A percentile compares a stretch with the other conserved stretches of the same genome.
Evolutionary conservation across 2,888 invertebrate genomes (phyloP).

Genomic region (Dysmachus trigonus): DNA sequence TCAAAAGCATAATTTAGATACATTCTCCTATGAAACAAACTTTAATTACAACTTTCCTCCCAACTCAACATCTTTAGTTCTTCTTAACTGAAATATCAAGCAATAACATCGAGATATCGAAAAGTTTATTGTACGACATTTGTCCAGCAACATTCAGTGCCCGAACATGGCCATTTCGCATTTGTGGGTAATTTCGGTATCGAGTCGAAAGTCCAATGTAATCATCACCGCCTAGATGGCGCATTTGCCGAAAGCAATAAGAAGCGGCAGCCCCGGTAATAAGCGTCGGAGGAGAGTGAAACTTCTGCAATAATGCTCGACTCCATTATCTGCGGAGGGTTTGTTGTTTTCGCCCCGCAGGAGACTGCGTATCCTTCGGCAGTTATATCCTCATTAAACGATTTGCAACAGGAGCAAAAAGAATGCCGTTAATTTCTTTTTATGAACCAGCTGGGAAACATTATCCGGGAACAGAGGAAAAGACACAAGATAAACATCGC

Average conservation of each 20-base stretch:
- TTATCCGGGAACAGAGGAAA: conserved; percentile 54
- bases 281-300: conserved; percentile 36
- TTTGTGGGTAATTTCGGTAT: conserved; percentile 53
- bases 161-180: neutral
- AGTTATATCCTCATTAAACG: conserved; percentile 65
- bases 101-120: neutral
- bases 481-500: conserved; percentile 51
- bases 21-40: neutral
- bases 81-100: neutral
- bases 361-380: conserved; percentile 50
- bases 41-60: neutral
- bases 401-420: conserved; percentile 57
- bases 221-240: conserved; percentile 52
- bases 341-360: conserved; percentile 45
- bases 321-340: conserved; percentile 25
- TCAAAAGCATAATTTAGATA: too few species aligned
- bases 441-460: conserved; percentile 66
- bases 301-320: conserved; percentile 53
- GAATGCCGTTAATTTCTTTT: conserved; percentile 65
- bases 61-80: neutral
- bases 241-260: neutral
- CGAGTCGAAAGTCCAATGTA: conserved; percentile 56
- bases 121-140: neutral
- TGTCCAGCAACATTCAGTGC: neutral
- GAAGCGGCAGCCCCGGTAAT: neutral